Evolutionary conservation across 1,140 invertebrate genomes (phyloP).

Genomic region (Lucilia sericata): DNA sequence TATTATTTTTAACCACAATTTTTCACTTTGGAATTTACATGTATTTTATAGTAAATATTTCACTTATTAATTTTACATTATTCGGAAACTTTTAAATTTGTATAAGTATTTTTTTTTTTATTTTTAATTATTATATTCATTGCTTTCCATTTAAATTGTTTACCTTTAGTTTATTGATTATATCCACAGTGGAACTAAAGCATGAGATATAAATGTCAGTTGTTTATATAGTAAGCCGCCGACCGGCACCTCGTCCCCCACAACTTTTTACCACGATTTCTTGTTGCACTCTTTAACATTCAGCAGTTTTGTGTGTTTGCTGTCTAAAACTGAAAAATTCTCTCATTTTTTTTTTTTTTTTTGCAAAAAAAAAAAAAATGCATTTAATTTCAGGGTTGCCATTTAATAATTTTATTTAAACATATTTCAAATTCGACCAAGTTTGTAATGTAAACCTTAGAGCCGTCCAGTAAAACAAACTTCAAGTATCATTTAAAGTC

Average conservation of each 20-base stretch:
- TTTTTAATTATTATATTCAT: neutral
- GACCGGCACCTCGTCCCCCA: slow-evolving; percentile 25
- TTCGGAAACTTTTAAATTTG: neutral
- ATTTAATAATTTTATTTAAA: neutral
- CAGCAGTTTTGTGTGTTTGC: neutral
- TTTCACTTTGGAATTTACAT: neutral
- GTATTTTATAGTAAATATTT: neutral
- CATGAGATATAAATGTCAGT: slow-evolving; percentile 45
- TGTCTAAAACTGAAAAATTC: neutral
- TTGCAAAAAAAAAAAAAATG: neutral
- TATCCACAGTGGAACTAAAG: slow-evolving; percentile 49
- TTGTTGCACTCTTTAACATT: slow-evolving; percentile 19
- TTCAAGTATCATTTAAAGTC: too few species aligned
- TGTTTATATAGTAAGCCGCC: slow-evolving; percentile 47
- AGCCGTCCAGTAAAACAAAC: too few species aligned
- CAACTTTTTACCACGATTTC: slow-evolving; percentile 19
- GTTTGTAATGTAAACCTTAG: too few species aligned
- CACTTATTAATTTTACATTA: neutral
- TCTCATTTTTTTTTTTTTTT: neutral
- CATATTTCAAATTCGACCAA: too few species aligned
- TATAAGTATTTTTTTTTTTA: neutral
- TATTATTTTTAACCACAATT: too few species aligned
- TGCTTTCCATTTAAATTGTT: neutral
- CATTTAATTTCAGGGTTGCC: neutral
- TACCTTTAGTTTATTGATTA: slow-evolving; percentile 45